These are phyloP conservation scores for Parnassius glacialis DNA, from an alignment of 2,888 invertebrate species.

Conservation along the genomic window DNA sequence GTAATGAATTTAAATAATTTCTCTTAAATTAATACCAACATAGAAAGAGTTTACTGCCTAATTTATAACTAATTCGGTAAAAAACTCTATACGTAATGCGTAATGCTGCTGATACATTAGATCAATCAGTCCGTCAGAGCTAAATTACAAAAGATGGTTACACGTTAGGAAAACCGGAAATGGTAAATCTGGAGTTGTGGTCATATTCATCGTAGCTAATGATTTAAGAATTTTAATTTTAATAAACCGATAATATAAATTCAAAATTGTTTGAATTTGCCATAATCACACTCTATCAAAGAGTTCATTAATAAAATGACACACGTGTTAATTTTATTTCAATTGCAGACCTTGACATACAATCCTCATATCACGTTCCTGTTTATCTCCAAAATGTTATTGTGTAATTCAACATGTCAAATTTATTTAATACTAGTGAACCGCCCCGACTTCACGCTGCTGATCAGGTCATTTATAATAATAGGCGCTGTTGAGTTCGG, in stretches of 20 bases:
- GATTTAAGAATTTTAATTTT: background rate
- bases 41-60: no score
- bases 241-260: background rate
- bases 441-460: constrained; percentile 35
- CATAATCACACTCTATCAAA: background rate
- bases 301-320: background rate
- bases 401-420: background rate
- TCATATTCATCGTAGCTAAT: background rate
- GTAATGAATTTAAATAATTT: no score
- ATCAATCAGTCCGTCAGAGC: no score
- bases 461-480: constrained; percentile 41
- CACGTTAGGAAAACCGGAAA: no score
- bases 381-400: constrained; percentile 13
- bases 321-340: constrained; percentile 4
- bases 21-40: no score
- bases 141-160: no score
- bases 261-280: background rate
- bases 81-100: no score
- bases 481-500: constrained; percentile 48
- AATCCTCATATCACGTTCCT: constrained; percentile 7
- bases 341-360: constrained; percentile 24
- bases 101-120: no score
- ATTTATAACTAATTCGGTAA: no score
- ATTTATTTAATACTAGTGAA: background rate
- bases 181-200: background rate